Percentiles rank a stretch among this genome's conserved stretches.
phyloP scores from a whole-genome alignment of 2,113 vertebrate species.

The Rhinogobius similis region DNA sequence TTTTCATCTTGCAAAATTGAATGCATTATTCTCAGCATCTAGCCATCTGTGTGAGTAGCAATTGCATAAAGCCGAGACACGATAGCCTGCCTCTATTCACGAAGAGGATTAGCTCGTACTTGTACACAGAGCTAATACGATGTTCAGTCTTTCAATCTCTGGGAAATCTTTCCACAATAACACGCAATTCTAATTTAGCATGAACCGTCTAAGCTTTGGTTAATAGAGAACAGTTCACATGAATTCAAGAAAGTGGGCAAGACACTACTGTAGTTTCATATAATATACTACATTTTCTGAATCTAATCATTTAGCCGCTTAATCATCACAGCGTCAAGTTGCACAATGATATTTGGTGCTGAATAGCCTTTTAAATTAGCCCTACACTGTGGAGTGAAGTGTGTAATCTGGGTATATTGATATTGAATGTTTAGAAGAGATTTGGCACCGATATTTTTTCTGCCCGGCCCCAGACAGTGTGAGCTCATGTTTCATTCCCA shows the following conservation, averaged over 20 bases:
- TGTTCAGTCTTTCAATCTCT: slow-evolving; percentile 45
- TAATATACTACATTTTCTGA: not conserved
- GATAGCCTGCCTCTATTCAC: slow-evolving; percentile 23
- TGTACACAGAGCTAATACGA: slow-evolving; percentile 28
- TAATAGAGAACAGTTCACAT: slow-evolving; percentile 10
- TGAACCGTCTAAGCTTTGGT: slow-evolving; percentile 13
- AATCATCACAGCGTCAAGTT: not conserved
- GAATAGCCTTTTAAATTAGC: no score
- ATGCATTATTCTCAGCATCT: slow-evolving; percentile 28
- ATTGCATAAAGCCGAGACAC: slow-evolving; percentile 25
- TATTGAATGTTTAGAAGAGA: no score
- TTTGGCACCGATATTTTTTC: no score
- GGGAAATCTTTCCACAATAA: slow-evolving; percentile 18
- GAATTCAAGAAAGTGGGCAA: not conserved
- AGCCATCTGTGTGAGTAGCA: slow-evolving; percentile 25
- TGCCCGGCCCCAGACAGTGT: no score
- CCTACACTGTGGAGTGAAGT: no score
- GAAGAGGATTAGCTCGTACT: slow-evolving; percentile 20
- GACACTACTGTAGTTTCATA: no score
- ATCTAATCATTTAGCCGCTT: not conserved
- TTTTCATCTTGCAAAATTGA: slow-evolving; percentile 42
- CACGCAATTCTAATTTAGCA: slow-evolving; percentile 19
- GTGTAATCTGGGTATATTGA: no score
- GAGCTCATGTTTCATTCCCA: no score
- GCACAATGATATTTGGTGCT: not conserved